Evolutionary conservation across 2,113 vertebrate species (phyloP).

Genomic region (Chaetops frenatus): DNA sequence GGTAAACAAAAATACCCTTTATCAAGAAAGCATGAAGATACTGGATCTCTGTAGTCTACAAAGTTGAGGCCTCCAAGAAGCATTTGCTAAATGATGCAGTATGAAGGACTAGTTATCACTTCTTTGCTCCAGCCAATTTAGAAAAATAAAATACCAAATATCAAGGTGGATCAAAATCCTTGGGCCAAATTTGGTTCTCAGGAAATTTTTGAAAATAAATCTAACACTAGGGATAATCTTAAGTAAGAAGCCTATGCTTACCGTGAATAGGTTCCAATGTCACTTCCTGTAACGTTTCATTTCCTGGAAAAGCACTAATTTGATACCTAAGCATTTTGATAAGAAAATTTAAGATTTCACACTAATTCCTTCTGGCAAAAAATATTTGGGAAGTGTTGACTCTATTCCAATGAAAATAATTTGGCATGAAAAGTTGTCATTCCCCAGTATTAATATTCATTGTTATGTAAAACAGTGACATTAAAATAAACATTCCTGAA

Average conservation of each 20-base stretch:
- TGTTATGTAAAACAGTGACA: neutral
- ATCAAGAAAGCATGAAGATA: neutral
- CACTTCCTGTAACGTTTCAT: neutral
- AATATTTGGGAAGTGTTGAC: neutral
- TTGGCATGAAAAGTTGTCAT: neutral
- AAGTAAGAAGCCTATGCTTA: neutral
- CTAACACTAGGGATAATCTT: neutral
- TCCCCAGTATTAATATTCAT: neutral
- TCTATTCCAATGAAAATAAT: neutral
- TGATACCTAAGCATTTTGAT: neutral
- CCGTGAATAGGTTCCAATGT: neutral
- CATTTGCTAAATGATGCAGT: neutral
- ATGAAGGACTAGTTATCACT: neutral
- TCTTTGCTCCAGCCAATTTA: neutral
- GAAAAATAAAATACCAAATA: neutral
- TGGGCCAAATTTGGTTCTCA: neutral
- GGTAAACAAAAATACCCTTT: neutral
- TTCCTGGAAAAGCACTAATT: neutral
- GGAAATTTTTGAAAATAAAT: neutral
- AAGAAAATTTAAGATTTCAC: neutral
- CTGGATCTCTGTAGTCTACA: fast-evolving
- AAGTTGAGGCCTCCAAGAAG: neutral
- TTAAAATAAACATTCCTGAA: neutral
- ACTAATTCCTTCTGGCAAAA: neutral
- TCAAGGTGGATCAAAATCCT: neutral